Percentiles rank a stretch among this genome's conserved stretches.
These are phyloP conservation scores for Wiebesia pumilae DNA, from an alignment of 1,140 invertebrate genomes.

Conservation along the genomic window DNA sequence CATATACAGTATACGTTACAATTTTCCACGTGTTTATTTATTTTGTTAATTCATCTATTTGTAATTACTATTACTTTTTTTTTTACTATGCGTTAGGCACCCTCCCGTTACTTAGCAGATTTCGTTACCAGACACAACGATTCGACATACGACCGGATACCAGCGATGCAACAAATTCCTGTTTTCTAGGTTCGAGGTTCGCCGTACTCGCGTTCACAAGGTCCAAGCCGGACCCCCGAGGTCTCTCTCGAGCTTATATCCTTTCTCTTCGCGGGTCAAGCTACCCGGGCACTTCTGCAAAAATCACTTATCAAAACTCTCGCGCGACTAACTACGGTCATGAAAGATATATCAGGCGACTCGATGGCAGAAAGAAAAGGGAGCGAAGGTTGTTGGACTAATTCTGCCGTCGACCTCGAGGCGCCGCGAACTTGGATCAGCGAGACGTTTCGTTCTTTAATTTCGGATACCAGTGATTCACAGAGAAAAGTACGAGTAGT, in stretches of 20 bases:
- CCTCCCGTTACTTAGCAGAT: slow-evolving; percentile 57
- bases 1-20: slow-evolving; percentile 60
- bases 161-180: not conserved
- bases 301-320: not conserved
- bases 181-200: not conserved
- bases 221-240: not conserved
- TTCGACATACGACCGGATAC: no score
- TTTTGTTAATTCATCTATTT: slow-evolving; percentile 9
- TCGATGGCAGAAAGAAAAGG: not conserved
- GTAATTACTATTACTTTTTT: slow-evolving; percentile 3
- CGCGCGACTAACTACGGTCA: not conserved
- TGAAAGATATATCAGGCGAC: not conserved
- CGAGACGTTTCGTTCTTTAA: not conserved
- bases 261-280: not conserved
- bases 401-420: not conserved
- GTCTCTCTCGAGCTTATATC: not conserved
- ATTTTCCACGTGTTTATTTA: slow-evolving; percentile 36
- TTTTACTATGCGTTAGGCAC: slow-evolving; percentile 65
- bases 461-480: not conserved
- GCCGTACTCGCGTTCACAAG: not conserved
- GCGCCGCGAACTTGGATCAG: not conserved
- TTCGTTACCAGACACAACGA: slow-evolving; percentile 38
- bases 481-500: not conserved
- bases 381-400: not conserved
- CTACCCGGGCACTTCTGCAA: not conserved